phyloP scores from a whole-genome alignment of 2,113 vertebrate genomes.

The Bujurquina vittata region DNA sequence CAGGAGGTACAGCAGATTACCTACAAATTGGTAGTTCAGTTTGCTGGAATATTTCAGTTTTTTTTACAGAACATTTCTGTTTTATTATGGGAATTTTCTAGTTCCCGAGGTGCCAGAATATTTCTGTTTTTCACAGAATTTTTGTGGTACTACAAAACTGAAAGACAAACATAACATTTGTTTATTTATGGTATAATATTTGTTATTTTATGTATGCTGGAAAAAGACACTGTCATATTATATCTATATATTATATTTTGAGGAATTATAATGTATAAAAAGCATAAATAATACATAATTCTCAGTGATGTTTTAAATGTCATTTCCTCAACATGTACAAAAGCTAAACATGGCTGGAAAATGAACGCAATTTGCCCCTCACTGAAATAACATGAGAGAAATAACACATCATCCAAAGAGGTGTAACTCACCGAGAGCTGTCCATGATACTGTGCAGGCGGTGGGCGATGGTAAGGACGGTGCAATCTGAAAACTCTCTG shows the following conservation, averaged over 20 bases:
- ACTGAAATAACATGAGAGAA: background rate
- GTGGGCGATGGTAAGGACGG: constrained; percentile 93
- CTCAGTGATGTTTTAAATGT: background rate
- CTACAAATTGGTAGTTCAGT: too few relatives aligned
- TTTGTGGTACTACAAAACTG: too few relatives aligned
- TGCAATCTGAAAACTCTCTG: constrained; percentile 88
- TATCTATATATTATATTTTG: too few relatives aligned
- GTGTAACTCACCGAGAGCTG: constrained; percentile 85
- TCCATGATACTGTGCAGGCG: constrained; percentile 95
- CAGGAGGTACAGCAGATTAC: too few relatives aligned
- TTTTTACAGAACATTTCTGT: too few relatives aligned
- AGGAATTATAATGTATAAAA: background rate
- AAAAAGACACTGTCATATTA: background rate
- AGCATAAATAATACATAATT: background rate
- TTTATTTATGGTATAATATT: background rate
- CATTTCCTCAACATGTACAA: background rate
- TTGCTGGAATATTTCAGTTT: too few relatives aligned
- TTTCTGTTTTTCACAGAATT: background rate
- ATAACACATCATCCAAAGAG: background rate
- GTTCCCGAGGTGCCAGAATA: too few relatives aligned
- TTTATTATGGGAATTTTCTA: too few relatives aligned
- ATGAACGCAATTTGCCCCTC: background rate
- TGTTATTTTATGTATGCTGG: background rate
- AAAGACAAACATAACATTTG: background rate
- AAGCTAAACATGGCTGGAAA: background rate